These are phyloP conservation scores for Liasis olivaceus DNA, from an alignment of 2,797 vertebrate genomes.

Conservation along the genomic window DNA sequence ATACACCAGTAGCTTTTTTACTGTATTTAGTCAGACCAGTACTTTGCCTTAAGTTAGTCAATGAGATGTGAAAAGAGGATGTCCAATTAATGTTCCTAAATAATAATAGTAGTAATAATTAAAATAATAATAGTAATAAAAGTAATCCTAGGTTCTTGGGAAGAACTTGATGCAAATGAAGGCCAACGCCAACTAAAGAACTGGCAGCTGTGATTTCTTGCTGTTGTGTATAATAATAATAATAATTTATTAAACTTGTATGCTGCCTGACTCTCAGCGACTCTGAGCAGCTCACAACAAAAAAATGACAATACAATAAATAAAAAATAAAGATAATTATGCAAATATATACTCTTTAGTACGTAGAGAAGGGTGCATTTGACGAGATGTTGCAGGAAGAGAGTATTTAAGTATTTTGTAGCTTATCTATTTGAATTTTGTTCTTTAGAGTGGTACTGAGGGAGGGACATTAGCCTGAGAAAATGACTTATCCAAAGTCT, in stretches of 20 bases:
- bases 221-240: not conserved
- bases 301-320: not conserved
- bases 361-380: not conserved
- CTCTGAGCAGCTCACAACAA: not conserved
- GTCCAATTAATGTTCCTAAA: not conserved
- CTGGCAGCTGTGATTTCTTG: too few species aligned
- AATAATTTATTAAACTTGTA: not conserved
- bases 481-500: not conserved
- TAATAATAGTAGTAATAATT: not conserved
- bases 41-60: not conserved
- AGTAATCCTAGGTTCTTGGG: too few species aligned
- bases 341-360: not conserved
- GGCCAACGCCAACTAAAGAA: too few species aligned
- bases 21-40: not conserved
- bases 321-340: not conserved
- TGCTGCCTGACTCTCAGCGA: not conserved
- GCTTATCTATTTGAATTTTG: not conserved
- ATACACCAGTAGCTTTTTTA: not conserved
- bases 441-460: not conserved
- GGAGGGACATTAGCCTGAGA: not conserved
- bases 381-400: not conserved
- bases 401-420: not conserved
- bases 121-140: too few species aligned
- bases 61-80: not conserved
- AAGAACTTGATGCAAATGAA: too few species aligned